Evolutionary conservation across 1,140 invertebrate genomes (phyloP).

Genomic region (Oedothorax gibbosus): DNA sequence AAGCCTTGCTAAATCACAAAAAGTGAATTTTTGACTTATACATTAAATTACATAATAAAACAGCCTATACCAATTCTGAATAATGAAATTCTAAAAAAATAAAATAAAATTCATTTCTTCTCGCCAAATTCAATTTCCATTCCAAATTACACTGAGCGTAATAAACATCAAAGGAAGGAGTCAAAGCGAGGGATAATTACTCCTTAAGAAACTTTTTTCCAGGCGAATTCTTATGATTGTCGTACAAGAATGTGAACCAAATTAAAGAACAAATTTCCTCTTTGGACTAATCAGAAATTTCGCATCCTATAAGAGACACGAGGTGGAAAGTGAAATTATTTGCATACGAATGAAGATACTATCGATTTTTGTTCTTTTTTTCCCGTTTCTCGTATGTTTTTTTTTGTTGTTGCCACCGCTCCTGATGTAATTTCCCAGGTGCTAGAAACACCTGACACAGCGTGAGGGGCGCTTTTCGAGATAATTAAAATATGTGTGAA

Average conservation of each 20-base stretch:
- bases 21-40: too few species aligned
- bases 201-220: constrained; percentile 14
- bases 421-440: constrained; percentile 52
- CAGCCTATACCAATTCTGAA: too few species aligned
- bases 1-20: too few species aligned
- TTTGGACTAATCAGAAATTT: constrained; percentile 50
- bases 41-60: too few species aligned
- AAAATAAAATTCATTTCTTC: too few species aligned
- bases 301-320: constrained; percentile 24
- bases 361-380: constrained; percentile 47
- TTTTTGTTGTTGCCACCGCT: neutral
- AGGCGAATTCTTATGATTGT: neutral
- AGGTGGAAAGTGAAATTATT: constrained; percentile 54
- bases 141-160: too few species aligned
- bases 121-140: too few species aligned
- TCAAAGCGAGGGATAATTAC: constrained; percentile 40
- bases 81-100: too few species aligned
- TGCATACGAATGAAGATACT: constrained; percentile 56
- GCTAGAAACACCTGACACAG: constrained; percentile 50
- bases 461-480: constrained; percentile 40
- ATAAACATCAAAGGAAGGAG: too few species aligned
- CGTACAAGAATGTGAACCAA: constrained; percentile 23
- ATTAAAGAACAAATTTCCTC: constrained; percentile 55
- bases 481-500: constrained; percentile 57
- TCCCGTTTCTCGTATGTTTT: neutral